A percentile compares a stretch with the other conserved stretches of the same genome.
Conservation (phyloP, 37 sponge, comb jelly and placozoan genomes). For the Diacarnus erythraeanus region DNA sequence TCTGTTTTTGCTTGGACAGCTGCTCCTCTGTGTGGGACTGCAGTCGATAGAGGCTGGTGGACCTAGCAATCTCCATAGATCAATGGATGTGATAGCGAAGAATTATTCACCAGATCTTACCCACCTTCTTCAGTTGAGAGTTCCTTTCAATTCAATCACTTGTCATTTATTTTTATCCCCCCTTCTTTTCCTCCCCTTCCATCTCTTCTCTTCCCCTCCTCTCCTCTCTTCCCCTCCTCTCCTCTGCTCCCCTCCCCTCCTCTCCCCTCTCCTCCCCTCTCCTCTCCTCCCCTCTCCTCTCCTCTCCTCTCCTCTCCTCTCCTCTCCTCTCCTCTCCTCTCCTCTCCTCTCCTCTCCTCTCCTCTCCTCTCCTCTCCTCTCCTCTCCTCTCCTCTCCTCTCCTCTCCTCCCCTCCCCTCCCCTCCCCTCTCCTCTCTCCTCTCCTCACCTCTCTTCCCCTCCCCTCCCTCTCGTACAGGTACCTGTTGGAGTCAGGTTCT, state of each 20-base stretch:
- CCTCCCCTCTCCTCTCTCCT: not conserved
- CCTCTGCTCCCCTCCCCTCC: constrained; percentile 9
- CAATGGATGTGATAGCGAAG: constrained; percentile 35
- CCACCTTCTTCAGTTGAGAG: constrained; percentile 55
- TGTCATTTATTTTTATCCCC: not conserved
- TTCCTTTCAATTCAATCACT: not conserved
- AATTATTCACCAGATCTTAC: constrained; percentile 54
- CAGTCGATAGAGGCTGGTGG: constrained; percentile 56
- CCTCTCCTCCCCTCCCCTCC: not conserved
- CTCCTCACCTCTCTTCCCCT: constrained; percentile 4
- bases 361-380: not conserved
- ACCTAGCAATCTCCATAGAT: constrained; percentile 34
- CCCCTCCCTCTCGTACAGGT: constrained; percentile 24
- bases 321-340: not conserved
- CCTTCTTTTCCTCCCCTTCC: not conserved
- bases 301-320: not conserved
- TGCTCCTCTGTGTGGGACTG: constrained; percentile 68
- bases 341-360: not conserved
- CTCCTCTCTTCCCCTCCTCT: too few species aligned
- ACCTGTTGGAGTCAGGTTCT: constrained; percentile 40
- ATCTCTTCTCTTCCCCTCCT: too few species aligned
- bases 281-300: constrained; percentile 1
- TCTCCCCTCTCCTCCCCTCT: not conserved
- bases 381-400: not conserved
- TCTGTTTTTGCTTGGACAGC: constrained; percentile 63